Evolutionary conservation across 2,888 invertebrate genomes (phyloP), one percentile per base, ranked within the genome.

Genomic region (Drosophila lacicola): DNA sequence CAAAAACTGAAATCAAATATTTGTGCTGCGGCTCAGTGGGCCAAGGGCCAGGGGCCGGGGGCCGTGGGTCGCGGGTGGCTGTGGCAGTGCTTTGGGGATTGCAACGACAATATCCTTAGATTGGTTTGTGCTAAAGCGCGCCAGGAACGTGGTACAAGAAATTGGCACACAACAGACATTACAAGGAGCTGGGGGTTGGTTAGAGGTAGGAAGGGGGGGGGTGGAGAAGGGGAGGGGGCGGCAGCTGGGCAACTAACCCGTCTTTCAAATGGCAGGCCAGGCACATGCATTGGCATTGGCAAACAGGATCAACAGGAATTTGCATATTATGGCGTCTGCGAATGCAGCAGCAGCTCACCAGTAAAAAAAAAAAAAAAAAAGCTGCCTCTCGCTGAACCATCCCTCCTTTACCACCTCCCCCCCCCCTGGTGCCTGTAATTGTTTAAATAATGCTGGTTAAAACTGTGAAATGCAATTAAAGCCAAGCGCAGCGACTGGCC

Each of bases 301-400:
- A 70, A 88, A 84, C 85, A 78, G 88, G 85, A 86, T 86, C 89
- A 87, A 78, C 88, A 84, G 80, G 85, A 86, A 86, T 86, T 86
- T 89, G 89, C 85, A 86, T 86, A 87, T 89, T 88, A 86, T 84
- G 80, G 89, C 73, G 89, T 84, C 85, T 84, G 78, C 64, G 69
- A 87, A 83, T 80, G 87, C 80, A 69, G 66, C 80, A 67, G 60
- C 76, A 57, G 61, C 34, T 49, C 51, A 41, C 37, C 51, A 46
- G 50, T 45, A 56, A 53, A 56, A 45, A 51, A 36, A 50, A 34
- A 1, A 17, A 51, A 36, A 50, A 25, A 1, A 2, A 17, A 19
- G 4, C n/a, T 14, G 4, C 10, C 46, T n/a, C 29, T 9, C 17
- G 17, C 36, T 36, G 4, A 36, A 8, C 3, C 13, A 2, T 19